These are phyloP conservation scores for Villa cingulata DNA, from an alignment of 2,888 invertebrate genomes.

Conservation along the genomic window DNA sequence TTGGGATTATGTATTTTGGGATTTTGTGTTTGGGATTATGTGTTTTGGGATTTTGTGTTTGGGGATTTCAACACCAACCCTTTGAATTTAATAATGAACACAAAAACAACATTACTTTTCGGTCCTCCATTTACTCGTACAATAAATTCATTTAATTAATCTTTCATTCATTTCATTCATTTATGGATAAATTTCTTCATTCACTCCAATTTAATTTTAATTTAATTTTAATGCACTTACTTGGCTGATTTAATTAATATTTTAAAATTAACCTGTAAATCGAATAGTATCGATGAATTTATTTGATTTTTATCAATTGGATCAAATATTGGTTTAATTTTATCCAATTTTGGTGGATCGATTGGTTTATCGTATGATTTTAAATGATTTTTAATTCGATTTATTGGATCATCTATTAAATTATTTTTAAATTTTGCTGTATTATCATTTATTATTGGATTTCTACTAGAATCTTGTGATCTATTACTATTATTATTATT, in stretches of 20 bases:
- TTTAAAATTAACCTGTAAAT: slow-evolving; percentile 28
- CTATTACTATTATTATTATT: neutral
- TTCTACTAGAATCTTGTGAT: neutral
- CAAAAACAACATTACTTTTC: too few relatives aligned
- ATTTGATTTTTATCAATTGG: neutral
- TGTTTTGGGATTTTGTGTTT: too few relatives aligned
- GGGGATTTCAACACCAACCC: too few relatives aligned
- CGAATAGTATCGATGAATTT: slow-evolving; percentile 17
- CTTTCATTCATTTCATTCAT: too few relatives aligned
- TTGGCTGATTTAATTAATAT: slow-evolving; percentile 37
- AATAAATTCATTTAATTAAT: too few relatives aligned
- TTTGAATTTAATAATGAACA: too few relatives aligned
- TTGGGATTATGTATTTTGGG: too few relatives aligned
- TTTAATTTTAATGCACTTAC: slow-evolving; percentile 23
- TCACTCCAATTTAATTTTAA: neutral
- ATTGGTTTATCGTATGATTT: slow-evolving; percentile 49
- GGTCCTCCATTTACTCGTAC: too few relatives aligned
- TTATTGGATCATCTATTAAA: slow-evolving; percentile 29
- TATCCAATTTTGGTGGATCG: slow-evolving; percentile 26
- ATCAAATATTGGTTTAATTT: neutral
- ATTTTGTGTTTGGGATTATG: too few relatives aligned
- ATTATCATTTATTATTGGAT: too few relatives aligned
- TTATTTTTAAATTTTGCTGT: too few relatives aligned
- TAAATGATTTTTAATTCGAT: slow-evolving; percentile 45
- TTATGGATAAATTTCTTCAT: too few relatives aligned